These are phyloP conservation scores for Epinephelus lanceolatus DNA, from an alignment of 2,113 vertebrate species.

Conservation along the genomic window DNA sequence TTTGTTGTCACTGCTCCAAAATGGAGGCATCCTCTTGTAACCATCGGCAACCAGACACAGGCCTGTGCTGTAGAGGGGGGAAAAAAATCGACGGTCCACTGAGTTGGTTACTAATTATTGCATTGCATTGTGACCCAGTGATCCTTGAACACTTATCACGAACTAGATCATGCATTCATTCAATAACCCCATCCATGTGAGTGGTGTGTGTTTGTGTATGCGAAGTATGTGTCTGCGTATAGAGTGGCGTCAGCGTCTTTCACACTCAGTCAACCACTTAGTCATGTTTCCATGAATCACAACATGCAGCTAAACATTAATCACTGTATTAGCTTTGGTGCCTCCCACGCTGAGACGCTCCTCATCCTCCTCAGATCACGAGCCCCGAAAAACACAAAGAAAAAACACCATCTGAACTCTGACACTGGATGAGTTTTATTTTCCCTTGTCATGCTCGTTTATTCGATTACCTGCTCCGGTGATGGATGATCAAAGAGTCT, in stretches of 20 bases:
- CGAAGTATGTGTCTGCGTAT: neutral
- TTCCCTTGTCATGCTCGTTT: slow-evolving; percentile 23
- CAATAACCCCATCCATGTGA: neutral
- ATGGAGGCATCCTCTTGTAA: slow-evolving; percentile 36
- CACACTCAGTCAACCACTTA: slow-evolving; percentile 64
- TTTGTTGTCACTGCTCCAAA: slow-evolving; percentile 44
- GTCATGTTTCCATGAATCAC: slow-evolving; percentile 69
- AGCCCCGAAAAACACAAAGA: slow-evolving; percentile 4
- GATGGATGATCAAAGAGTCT: slow-evolving; percentile 38
- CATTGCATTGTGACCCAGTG: slow-evolving; percentile 36
- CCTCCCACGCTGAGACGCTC: slow-evolving; percentile 42
- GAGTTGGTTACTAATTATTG: slow-evolving; percentile 40
- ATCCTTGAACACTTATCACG: slow-evolving; percentile 36
- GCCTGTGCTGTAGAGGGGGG: neutral
- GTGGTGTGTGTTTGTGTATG: slow-evolving; percentile 20
- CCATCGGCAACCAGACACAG: neutral
- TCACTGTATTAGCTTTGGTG: slow-evolving; percentile 36
- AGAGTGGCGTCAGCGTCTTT: slow-evolving; percentile 46
- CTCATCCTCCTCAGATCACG: slow-evolving; percentile 41
- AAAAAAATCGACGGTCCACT: neutral
- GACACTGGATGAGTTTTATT: slow-evolving; percentile 36
- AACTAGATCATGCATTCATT: slow-evolving; percentile 44
- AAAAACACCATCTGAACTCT: slow-evolving; percentile 32
- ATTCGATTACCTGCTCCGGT: slow-evolving; percentile 55
- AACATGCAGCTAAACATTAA: slow-evolving; percentile 65